Evolutionary conservation across 2,888 invertebrate genomes (phyloP), one percentile per base, ranked within the genome.

Genomic region (Trilocha varians): DNA sequence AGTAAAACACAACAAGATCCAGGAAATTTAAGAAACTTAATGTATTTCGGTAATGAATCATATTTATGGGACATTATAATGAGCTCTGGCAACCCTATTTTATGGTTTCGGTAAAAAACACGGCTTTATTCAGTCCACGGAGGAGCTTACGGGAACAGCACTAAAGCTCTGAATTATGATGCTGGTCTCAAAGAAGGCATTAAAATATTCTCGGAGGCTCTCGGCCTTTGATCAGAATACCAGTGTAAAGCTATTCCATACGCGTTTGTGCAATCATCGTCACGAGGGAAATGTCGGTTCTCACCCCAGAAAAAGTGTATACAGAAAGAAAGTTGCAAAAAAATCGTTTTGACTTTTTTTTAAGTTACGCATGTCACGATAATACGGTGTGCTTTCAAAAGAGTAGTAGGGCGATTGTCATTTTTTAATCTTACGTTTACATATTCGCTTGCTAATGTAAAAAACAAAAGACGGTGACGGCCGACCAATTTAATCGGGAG

Each of bases 221-320:
- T 43, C 53, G 53, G 50, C 49, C 63, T 64, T 71, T 71, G 65
- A 70, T 69, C 65, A 63, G 53, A 53, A 52, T 57, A 56, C 53
- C 50, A 44, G 48, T 51, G 35, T 59, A 51, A 57, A 58, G 55
- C 54, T 55, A 55, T 62, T 62, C 57, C 57, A 57, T 53, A 63
- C 65, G 59, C 70, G 69, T 71, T 73, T 72, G 69, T 63, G 62
- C 69, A 76, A 73, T 70, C 70, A 73, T 55, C 57, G 59, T 47
- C 45, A 54, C 48, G 46, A 51, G 54, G 59, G 55, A 62, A 69
- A 68, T 70, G 63, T 62, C 57, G 65, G 58, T 62, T 49, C 51
- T 53, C 57, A 62, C 52, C 57, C 50, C 52, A 46, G 47, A 52
- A 42, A 50, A 52, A 47, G 41, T 46, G 45, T 39, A 43, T 42